phyloP scores from a whole-genome alignment of 1,140 invertebrate genomes.

The Trichonephila clavata region DNA sequence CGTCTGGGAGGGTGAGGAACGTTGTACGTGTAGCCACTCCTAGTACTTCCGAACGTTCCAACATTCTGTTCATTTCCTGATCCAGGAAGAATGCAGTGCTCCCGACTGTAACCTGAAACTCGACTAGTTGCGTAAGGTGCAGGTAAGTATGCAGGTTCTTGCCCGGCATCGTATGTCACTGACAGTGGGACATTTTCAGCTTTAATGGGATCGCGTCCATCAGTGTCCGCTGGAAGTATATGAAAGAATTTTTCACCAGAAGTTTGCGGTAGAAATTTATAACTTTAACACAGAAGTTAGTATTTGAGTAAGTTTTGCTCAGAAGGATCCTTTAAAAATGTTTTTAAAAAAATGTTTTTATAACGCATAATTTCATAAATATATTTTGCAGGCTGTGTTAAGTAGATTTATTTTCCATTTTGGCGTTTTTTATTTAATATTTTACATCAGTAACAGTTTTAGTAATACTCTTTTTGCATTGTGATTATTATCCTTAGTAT shows the following conservation, averaged over 20 bases:
- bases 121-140: slow-evolving; percentile 70
- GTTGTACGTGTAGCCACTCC: slow-evolving; percentile 71
- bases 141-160: slow-evolving; percentile 68
- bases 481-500: too few relatives aligned
- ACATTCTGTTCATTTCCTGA: slow-evolving; percentile 53
- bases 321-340: too few relatives aligned
- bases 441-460: too few relatives aligned
- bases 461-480: too few relatives aligned
- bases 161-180: slow-evolving; percentile 66
- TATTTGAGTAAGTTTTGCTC: too few relatives aligned
- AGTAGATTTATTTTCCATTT: too few relatives aligned
- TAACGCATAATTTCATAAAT: too few relatives aligned
- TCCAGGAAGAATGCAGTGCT: slow-evolving; percentile 43
- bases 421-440: too few relatives aligned
- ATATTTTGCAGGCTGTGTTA: too few relatives aligned
- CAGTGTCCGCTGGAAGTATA: slow-evolving; percentile 28
- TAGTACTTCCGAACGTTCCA: slow-evolving; percentile 71
- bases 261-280: neutral
- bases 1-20: slow-evolving; percentile 59
- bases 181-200: slow-evolving; percentile 73
- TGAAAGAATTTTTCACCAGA: neutral
- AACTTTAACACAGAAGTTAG: neutral
- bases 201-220: slow-evolving; percentile 68
- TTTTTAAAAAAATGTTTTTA: too few relatives aligned
- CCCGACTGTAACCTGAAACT: slow-evolving; percentile 42